Percentiles rank a stretch among this genome's conserved stretches.
These are phyloP conservation scores for Radopholus similis DNA, from an alignment of 1,140 invertebrate genomes.

Conservation along the genomic window DNA sequence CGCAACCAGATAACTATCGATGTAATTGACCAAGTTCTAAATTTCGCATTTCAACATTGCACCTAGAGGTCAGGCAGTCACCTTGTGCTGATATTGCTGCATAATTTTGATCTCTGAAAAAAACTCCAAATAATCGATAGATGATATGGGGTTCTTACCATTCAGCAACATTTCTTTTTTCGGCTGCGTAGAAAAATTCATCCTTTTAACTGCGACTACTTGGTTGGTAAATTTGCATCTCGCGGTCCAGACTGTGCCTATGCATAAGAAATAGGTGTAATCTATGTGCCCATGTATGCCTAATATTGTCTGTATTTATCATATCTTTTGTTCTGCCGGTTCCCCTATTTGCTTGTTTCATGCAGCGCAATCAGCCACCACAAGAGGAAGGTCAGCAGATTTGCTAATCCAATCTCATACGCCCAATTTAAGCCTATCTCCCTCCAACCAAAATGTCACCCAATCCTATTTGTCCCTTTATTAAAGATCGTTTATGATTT, in stretches of 20 bases:
- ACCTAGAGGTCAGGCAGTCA: not conserved
- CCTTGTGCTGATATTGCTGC: slow-evolving; percentile 57
- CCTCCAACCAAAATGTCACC: too few relatives aligned
- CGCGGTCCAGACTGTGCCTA: slow-evolving; percentile 62
- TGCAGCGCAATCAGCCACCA: too few relatives aligned
- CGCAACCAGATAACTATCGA: slow-evolving; percentile 57
- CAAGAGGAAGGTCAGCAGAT: too few relatives aligned
- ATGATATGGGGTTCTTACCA: too few relatives aligned
- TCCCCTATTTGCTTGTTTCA: too few relatives aligned
- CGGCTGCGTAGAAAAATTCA: slow-evolving; percentile 64
- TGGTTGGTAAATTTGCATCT: slow-evolving; percentile 50
- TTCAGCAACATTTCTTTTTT: slow-evolving; percentile 66
- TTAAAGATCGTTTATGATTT: slow-evolving; percentile 6
- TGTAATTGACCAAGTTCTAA: slow-evolving; percentile 65
- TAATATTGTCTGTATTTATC: too few relatives aligned
- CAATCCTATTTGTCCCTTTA: slow-evolving; percentile 10
- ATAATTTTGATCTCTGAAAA: slow-evolving; percentile 63
- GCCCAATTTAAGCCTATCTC: too few relatives aligned
- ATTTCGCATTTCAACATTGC: not conserved
- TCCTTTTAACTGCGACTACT: slow-evolving; percentile 65
- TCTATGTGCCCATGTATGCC: too few relatives aligned
- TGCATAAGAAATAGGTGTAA: too few relatives aligned
- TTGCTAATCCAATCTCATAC: too few relatives aligned
- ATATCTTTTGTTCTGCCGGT: too few relatives aligned
- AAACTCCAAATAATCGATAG: not conserved